phyloP scores from a whole-genome alignment of 2,113 vertebrate genomes.

The Dasypus novemcinctus region DNA sequence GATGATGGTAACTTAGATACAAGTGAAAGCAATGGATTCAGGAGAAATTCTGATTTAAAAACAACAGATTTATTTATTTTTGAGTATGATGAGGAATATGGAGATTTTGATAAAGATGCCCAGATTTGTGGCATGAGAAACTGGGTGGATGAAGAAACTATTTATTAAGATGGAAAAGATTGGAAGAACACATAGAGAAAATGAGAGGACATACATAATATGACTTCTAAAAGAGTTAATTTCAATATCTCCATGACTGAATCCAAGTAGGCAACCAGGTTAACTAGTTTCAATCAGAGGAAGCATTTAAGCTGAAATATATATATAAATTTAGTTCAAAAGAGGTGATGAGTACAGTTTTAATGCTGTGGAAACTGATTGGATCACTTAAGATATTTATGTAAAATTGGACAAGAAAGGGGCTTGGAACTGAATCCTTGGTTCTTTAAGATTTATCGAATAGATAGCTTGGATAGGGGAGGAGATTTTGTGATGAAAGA shows the following conservation, averaged over 20 bases:
- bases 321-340: background rate
- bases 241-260: background rate
- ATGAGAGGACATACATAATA: rapidly evolving
- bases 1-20: background rate
- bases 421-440: background rate
- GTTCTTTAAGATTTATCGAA: background rate
- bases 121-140: background rate
- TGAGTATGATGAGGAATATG: background rate
- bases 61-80: background rate
- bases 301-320: background rate
- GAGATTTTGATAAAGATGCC: background rate
- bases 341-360: background rate
- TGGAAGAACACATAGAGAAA: background rate
- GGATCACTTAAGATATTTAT: background rate
- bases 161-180: background rate
- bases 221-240: background rate
- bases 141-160: background rate
- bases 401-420: background rate
- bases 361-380: background rate
- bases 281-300: background rate
- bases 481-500: background rate
- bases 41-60: background rate
- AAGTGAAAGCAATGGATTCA: background rate
- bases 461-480: background rate
- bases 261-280: background rate